Evolutionary conservation across 2,797 vertebrate species (phyloP), one percentile per base, ranked within the genome.

Genomic region (Natrix natrix): DNA sequence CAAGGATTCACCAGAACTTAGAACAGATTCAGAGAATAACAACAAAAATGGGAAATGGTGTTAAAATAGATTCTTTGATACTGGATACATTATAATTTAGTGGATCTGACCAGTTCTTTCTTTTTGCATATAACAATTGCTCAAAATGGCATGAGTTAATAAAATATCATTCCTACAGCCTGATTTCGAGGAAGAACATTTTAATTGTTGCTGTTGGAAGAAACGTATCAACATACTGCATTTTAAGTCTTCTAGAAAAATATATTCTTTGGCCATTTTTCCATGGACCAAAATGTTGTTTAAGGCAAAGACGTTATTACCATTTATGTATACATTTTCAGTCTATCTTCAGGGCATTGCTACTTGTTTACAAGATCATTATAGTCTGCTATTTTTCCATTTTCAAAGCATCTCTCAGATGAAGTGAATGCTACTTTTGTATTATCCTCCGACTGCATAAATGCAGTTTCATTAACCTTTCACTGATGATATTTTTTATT

Each of bases 161-260:
- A 86, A 26, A 90, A 93, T 95, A 94, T 94, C 92, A 93, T 54
- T 8, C 88, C 94, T 90, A 11, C 14, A 3, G 17, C 69, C 89
- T 94, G 11, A 69, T 95, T 96, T 93, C 89, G 92, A 93, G 94
- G 96, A 90, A 87, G 94, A 74, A 14, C 88, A 74, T 96, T 96
- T 94, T 94, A 96, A 96, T 96, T 96, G 93, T 97, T 97, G 93
- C 52, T 91, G 4, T 96, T 97, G 95, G 95, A 96, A 96, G 94
- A 92, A 55, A 94, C 93, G 1, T 93, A 95, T 95, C 95, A 94
- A 92, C 94, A 96, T 95, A 94, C 92, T 96, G 83, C 92, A 92
- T 95, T 89, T 95, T 95, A 95, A 96, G 95, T 96, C 93, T 94
- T 96, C 89, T 91, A 91, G 94, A 95, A 97, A 96, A 95, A 96